Conservation (phyloP, 2,113 vertebrate species). For the Hippocampus guttulatus region DNA sequence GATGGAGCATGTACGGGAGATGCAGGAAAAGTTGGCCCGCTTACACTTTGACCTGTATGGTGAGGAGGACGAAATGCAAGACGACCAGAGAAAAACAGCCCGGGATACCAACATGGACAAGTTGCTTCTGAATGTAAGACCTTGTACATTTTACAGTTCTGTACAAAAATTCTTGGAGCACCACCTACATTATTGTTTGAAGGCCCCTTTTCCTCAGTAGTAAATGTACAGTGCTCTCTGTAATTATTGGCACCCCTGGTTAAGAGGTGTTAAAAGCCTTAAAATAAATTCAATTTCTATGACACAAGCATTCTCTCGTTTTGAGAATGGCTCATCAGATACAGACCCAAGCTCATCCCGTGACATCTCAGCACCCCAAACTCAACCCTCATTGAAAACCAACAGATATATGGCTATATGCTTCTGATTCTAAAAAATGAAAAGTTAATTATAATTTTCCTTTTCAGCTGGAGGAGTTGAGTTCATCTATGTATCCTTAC, state of each 20-base stretch:
- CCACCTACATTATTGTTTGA: not conserved
- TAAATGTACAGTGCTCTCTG: not conserved
- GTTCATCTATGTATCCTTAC: constrained; percentile 99
- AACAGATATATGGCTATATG: no score
- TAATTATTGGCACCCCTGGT: no score
- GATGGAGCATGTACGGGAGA: constrained; percentile 96
- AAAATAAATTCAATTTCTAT: no score
- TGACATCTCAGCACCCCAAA: no score
- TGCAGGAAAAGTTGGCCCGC: constrained; percentile 96
- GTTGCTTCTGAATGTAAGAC: constrained; percentile 86
- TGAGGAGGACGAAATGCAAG: constrained; percentile 89
- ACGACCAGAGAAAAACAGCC: constrained; percentile 84
- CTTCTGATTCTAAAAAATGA: not conserved
- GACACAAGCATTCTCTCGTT: no score
- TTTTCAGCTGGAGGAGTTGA: constrained; percentile 94
- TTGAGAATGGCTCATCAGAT: no score
- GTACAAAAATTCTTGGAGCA: not conserved
- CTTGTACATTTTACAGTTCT: not conserved
- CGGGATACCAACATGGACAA: constrained; percentile 92
- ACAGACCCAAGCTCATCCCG: no score
- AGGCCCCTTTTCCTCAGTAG: not conserved
- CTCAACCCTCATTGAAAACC: no score
- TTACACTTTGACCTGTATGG: constrained; percentile 92
- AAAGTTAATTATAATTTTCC: constrained; percentile 16
- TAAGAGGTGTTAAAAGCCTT: no score